These are phyloP conservation scores for Atherinosoma microstoma DNA, from an alignment of 2,797 vertebrate genomes.

Conservation along the genomic window DNA sequence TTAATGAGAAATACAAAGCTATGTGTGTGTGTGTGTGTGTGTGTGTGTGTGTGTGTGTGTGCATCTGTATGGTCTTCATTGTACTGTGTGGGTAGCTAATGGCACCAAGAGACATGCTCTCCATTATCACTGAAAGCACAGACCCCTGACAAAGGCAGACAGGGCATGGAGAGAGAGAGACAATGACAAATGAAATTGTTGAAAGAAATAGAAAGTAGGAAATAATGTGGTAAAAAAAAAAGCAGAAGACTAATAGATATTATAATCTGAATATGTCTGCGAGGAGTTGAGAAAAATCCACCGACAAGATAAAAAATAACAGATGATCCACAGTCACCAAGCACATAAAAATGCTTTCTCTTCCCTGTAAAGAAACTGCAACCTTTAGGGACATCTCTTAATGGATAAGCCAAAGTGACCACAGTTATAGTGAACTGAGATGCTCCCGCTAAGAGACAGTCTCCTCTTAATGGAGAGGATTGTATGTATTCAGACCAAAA, in stretches of 20 bases:
- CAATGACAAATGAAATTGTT: neutral
- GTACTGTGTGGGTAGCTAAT: constrained; percentile 59
- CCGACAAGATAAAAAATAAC: no score
- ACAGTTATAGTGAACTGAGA: constrained; percentile 26
- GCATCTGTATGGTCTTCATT: constrained; percentile 28
- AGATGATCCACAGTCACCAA: neutral
- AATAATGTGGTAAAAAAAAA: neutral
- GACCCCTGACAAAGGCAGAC: constrained; percentile 12
- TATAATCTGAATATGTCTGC: neutral
- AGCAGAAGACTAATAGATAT: constrained; percentile 7
- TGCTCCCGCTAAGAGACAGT: constrained; percentile 19
- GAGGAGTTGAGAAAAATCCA: neutral
- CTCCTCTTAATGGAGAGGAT: constrained; percentile 31
- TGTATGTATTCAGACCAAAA: neutral
- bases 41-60: neutral
- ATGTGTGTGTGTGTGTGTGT: neutral
- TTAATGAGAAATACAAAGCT: constrained; percentile 33
- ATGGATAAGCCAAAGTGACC: constrained; percentile 45
- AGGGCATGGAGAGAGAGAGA: constrained; percentile 7
- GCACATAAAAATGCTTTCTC: neutral
- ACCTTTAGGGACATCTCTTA: constrained; percentile 30
- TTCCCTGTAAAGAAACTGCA: neutral
- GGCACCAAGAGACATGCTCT: constrained; percentile 47
- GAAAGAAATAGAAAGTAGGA: neutral
- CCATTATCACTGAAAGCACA: constrained; percentile 39